Conservation (phyloP, 1,140 invertebrate genomes). For the Babylonia areolata region DNA sequence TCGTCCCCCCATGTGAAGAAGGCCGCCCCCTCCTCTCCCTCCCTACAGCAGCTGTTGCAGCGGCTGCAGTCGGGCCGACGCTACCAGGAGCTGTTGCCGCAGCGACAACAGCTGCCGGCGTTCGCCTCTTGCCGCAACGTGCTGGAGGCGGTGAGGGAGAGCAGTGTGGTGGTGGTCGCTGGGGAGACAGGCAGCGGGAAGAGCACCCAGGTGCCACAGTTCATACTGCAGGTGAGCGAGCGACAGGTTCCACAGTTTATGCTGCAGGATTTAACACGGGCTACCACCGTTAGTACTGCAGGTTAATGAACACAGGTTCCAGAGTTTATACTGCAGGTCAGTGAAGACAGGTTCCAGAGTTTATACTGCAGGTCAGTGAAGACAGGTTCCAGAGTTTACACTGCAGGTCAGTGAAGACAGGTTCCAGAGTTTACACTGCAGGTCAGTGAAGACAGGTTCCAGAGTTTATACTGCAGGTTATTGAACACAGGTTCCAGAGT, state of each 20-base stretch:
- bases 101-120: conserved; percentile 64
- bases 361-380: conserved; percentile 88
- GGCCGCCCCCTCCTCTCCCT: background rate
- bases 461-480: no score
- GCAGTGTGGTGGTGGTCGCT: conserved; percentile 89
- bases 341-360: no score
- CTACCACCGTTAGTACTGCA: no score
- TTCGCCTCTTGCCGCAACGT: conserved; percentile 47
- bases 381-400: no score
- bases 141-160: background rate
- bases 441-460: no score
- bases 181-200: conserved; percentile 97
- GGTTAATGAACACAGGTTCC: no score
- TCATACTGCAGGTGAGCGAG: conserved; percentile 86
- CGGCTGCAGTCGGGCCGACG: conserved; percentile 36
- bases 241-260: background rate
- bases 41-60: conserved; percentile 29
- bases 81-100: conserved; percentile 54
- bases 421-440: no score
- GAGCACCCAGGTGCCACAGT: conserved; percentile 98
- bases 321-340: no score
- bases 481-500: no score
- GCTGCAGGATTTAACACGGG: no score
- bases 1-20: background rate
- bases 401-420: no score